These are phyloP conservation scores for Achroia grisella DNA, from an alignment of 1,140 invertebrate genomes.

Conservation along the genomic window DNA sequence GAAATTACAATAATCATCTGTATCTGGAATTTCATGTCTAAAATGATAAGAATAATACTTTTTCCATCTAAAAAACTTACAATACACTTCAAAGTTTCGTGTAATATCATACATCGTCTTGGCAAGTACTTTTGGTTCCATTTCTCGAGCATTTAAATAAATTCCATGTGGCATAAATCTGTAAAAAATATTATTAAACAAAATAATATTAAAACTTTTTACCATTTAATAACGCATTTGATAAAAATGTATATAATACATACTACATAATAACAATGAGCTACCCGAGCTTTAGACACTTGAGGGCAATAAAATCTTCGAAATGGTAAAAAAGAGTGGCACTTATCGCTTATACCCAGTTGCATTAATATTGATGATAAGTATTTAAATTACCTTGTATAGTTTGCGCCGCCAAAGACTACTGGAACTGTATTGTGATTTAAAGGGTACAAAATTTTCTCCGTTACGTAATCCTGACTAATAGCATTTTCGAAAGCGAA, in stretches of 20 bases:
- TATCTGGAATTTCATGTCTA: slow-evolving; percentile 20
- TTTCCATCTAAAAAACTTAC: slow-evolving; percentile 34
- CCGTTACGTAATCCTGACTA: slow-evolving; percentile 77
- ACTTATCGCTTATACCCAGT: neutral
- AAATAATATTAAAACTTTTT: no score
- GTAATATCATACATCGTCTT: slow-evolving; percentile 24
- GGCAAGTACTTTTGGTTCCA: slow-evolving; percentile 25
- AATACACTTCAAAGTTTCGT: slow-evolving; percentile 18
- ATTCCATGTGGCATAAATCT: slow-evolving; percentile 37
- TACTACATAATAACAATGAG: no score
- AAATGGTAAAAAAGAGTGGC: neutral
- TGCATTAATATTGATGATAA: neutral
- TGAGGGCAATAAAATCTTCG: no score
- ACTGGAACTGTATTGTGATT: slow-evolving; percentile 39
- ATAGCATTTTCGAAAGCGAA: slow-evolving; percentile 80
- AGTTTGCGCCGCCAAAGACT: slow-evolving; percentile 52
- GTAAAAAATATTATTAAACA: slow-evolving; percentile 9
- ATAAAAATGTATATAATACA: no score
- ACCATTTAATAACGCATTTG: no score
- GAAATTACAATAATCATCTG: slow-evolving; percentile 36
- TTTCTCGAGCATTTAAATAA: slow-evolving; percentile 30
- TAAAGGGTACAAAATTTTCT: slow-evolving; percentile 51
- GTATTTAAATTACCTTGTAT: slow-evolving; percentile 46
- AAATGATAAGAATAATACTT: slow-evolving; percentile 29
- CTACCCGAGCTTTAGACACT: no score